Conservation (phyloP, 2,888 invertebrate genomes). For the Tetragonula carbonaria region DNA sequence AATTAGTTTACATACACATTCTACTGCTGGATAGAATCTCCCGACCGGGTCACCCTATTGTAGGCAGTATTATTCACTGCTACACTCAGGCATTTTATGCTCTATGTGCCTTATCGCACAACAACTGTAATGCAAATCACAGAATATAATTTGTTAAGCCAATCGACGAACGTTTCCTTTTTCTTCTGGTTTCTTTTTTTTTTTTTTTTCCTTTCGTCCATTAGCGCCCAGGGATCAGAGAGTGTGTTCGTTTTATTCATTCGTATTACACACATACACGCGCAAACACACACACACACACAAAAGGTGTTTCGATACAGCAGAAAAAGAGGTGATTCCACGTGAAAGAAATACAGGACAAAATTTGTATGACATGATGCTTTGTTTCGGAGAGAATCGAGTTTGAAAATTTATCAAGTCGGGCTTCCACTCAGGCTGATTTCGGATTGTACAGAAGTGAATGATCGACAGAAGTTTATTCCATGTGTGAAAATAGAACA, state of each 20-base stretch:
- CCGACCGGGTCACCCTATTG: slow-evolving; percentile 81
- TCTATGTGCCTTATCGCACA: slow-evolving; percentile 81
- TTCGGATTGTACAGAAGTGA: too few relatives aligned
- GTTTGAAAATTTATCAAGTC: too few relatives aligned
- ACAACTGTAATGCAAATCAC: slow-evolving; percentile 83
- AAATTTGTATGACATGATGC: too few relatives aligned
- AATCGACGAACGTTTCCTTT: slow-evolving; percentile 75
- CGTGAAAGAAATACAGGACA: too few relatives aligned
- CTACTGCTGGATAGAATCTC: slow-evolving; percentile 83
- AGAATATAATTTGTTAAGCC: slow-evolving; percentile 82
- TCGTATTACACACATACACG: neutral
- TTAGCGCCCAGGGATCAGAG: slow-evolving; percentile 70
- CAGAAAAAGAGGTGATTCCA: too few relatives aligned
- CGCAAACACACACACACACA: too few relatives aligned
- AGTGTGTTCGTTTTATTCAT: slow-evolving; percentile 41
- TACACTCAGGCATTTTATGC: slow-evolving; percentile 81
- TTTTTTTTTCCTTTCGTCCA: slow-evolving; percentile 54
- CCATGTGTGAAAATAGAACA: too few relatives aligned
- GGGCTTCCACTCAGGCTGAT: too few relatives aligned
- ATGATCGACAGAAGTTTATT: too few relatives aligned
- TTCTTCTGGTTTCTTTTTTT: slow-evolving; percentile 7
- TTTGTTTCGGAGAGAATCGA: too few relatives aligned
- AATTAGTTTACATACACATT: slow-evolving; percentile 83
- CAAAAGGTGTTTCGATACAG: too few relatives aligned
- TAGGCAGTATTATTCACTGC: slow-evolving; percentile 82